These are phyloP conservation scores for Ptychochromis oligacanthus DNA, from an alignment of 2,113 vertebrate genomes.

Conservation along the genomic window DNA sequence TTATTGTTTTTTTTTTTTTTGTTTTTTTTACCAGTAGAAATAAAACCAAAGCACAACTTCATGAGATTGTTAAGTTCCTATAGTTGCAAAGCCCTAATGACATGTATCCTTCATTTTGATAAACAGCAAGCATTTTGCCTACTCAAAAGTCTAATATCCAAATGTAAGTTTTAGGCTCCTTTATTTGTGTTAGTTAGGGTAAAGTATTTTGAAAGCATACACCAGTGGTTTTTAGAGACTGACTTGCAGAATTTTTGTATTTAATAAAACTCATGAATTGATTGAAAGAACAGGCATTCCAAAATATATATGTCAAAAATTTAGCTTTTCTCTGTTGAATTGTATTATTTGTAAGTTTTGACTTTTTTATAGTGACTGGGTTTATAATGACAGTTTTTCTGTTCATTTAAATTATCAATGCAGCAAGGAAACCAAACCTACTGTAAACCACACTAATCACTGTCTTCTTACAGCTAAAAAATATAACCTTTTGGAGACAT, in stretches of 20 bases:
- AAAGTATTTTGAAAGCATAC: no score
- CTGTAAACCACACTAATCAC: not conserved
- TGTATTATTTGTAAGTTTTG: not conserved
- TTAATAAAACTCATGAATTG: not conserved
- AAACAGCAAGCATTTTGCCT: no score
- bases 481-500: not conserved
- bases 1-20: no score
- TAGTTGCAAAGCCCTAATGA: no score
- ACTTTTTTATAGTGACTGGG: not conserved
- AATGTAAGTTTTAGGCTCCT: no score
- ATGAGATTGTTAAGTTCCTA: not conserved
- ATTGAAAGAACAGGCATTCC: not conserved
- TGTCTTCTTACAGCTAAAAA: not conserved
- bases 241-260: no score
- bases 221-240: not conserved
- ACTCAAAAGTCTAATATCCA: no score
- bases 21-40: not conserved
- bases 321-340: rapidly evolving
- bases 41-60: not conserved
- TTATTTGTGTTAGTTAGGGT: no score
- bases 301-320: no score
- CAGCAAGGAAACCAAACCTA: not conserved
- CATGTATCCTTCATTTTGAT: no score
- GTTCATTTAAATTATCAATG: not conserved
- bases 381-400: not conserved